Base-by-base conservation (phyloP, 2,888 invertebrate species). In the Acleris cristana region DNA sequence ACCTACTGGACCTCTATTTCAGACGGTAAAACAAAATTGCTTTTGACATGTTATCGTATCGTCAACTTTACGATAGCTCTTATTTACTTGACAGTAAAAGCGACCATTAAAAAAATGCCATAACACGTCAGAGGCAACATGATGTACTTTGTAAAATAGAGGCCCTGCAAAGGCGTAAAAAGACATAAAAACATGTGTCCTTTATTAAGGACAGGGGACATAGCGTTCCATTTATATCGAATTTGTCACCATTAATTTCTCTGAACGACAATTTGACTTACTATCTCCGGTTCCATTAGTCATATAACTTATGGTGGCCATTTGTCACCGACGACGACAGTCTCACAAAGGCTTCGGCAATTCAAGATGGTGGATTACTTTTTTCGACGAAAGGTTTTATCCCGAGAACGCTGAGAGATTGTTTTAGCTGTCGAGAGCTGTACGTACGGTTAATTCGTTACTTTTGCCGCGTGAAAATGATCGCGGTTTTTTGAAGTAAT, bases 181-280 rank as follows among this genome's bases (percentile, higher is more conserved):
- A 10, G 10, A 10, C 34, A 10, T 10, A 10, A 34, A 34, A 34
- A 3, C 34, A 34, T 10, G 7, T 18, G n/a, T 18, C 48, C 16
- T 48, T 48, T 18, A 48, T n/a, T 18, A 48, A n/a, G 6, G 21
- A n/a, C 19, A 14, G 10, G 10, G 14, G 14, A 26, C 48, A 21
- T 12, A 6, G 40, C 45, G 18, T 48, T 48, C 58, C 58, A 48
- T 58, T 58, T 58, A 58, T 26, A 48, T 58, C 48, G 26, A 58
- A 58, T 58, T 58, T 58, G 58, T 58, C 58, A 26, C 58, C 58
- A 58, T 58, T 58, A 48, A 58, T 58, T 26, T 58, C 58, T 48
- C 26, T 23, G 23, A 21, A 21, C 58, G 58, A 58, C 58, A 58
- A 58, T 58, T 58, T 58, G 58, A 58, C 58, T 58, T 58, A 40